phyloP scores from a whole-genome alignment of 1,140 invertebrate species.

The Mylabris phalerata region DNA sequence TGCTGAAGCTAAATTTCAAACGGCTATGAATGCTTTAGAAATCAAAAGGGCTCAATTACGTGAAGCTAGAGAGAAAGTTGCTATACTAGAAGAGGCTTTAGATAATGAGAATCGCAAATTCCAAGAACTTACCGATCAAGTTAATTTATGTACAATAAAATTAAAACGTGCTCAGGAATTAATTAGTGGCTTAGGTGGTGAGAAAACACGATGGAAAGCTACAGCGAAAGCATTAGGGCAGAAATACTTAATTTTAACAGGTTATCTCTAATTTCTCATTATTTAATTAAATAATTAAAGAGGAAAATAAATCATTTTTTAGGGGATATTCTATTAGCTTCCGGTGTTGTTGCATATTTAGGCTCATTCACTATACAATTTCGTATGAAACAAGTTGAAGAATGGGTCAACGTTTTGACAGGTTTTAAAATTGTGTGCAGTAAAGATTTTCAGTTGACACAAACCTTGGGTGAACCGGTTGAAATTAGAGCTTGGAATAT shows the following conservation, averaged over 20 bases:
- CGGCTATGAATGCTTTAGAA: conserved; percentile 61
- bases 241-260: conserved; percentile 53
- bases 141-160: conserved; percentile 82
- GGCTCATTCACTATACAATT: conserved; percentile 82
- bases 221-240: conserved; percentile 68
- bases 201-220: conserved; percentile 74
- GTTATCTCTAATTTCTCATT: not conserved
- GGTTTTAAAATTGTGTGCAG: conserved; percentile 68
- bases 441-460: conserved; percentile 62
- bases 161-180: conserved; percentile 88
- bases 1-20: conserved; percentile 56
- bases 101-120: conserved; percentile 49
- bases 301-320: conserved; percentile 9
- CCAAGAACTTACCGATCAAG: conserved; percentile 70
- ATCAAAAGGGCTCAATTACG: conserved; percentile 70
- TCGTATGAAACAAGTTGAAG: conserved; percentile 59
- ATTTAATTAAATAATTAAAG: not conserved
- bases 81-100: conserved; percentile 62
- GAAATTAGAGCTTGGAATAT: conserved; percentile 87
- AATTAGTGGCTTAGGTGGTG: conserved; percentile 77
- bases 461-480: conserved; percentile 79
- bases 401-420: conserved; percentile 65
- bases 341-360: conserved; percentile 84
- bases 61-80: conserved; percentile 58
- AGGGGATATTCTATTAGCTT: conserved; percentile 81